Evolutionary conservation across 1,140 invertebrate genomes (phyloP).

Genomic region (Ectropis grisescens): DNA sequence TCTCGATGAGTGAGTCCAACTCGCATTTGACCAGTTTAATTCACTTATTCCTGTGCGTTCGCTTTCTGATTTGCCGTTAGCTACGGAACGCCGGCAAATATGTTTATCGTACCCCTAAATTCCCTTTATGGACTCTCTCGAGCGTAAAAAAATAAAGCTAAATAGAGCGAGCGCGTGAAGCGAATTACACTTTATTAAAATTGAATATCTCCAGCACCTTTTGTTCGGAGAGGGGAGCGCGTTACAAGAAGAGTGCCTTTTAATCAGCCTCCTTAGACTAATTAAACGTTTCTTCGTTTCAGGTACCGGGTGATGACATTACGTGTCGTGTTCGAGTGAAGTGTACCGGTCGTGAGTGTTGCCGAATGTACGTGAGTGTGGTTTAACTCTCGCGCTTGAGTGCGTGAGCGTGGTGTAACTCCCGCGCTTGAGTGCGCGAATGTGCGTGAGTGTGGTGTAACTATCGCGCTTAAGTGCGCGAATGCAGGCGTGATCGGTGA

Average conservation of each 20-base stretch:
- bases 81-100: constrained; percentile 35
- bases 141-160: constrained; percentile 31
- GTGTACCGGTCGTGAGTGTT: too few species aligned
- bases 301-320: constrained; percentile 10
- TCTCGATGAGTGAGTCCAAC: too few species aligned
- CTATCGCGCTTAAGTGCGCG: constrained; percentile 1
- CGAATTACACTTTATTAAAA: constrained; percentile 40
- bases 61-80: constrained; percentile 51
- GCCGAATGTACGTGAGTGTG: too few species aligned
- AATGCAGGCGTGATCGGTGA: constrained; percentile 27
- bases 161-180: constrained; percentile 15
- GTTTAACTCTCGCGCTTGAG: too few species aligned
- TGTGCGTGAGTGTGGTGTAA: too few species aligned
- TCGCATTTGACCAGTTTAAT: too few species aligned
- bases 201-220: constrained; percentile 34
- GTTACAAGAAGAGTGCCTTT: constrained; percentile 21
- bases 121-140: constrained; percentile 18
- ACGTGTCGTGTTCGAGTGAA: too few species aligned
- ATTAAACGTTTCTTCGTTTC: constrained; percentile 12
- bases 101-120: constrained; percentile 35
- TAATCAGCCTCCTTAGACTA: constrained; percentile 21
- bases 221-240: constrained; percentile 18
- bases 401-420: too few species aligned
- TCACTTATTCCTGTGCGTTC: constrained; percentile 49
- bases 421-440: too few species aligned